phyloP scores from a whole-genome alignment of 2,113 vertebrate species.

The Lagopus muta region DNA sequence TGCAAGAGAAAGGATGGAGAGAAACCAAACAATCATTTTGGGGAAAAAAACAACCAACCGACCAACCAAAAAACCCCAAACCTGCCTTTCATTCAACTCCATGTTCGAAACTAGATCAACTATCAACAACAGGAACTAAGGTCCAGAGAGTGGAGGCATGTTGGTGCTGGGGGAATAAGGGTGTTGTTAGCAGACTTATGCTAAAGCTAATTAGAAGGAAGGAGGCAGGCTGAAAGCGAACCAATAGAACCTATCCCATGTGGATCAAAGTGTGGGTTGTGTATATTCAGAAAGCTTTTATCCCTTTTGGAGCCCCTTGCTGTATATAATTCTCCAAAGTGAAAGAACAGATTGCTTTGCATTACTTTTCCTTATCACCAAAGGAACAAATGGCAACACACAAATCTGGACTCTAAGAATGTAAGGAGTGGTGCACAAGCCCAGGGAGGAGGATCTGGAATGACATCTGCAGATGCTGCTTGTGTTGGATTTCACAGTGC shows the following conservation, averaged over 20 bases:
- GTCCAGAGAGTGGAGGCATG: accelerated
- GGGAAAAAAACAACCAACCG: no score
- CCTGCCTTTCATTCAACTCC: neutral
- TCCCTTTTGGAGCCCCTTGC: neutral
- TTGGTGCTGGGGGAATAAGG: neutral
- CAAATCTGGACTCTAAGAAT: neutral
- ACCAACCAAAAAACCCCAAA: neutral
- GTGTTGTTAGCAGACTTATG: neutral
- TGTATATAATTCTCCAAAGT: neutral
- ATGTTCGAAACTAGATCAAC: neutral
- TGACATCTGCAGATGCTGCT: neutral
- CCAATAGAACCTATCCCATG: accelerated
- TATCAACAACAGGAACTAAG: neutral
- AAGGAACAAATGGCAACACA: neutral
- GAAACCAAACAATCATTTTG: accelerated
- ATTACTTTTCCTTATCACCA: neutral
- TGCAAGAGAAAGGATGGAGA: neutral
- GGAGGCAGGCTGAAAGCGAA: neutral
- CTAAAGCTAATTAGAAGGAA: neutral
- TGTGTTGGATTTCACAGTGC: neutral
- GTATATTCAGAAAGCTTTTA: neutral
- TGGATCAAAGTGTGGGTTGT: accelerated
- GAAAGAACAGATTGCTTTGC: neutral
- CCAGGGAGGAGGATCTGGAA: neutral
- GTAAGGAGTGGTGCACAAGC: neutral